Conservation (phyloP, 2,797 vertebrate genomes). For the Triplophysa yarkandensis region DNA sequence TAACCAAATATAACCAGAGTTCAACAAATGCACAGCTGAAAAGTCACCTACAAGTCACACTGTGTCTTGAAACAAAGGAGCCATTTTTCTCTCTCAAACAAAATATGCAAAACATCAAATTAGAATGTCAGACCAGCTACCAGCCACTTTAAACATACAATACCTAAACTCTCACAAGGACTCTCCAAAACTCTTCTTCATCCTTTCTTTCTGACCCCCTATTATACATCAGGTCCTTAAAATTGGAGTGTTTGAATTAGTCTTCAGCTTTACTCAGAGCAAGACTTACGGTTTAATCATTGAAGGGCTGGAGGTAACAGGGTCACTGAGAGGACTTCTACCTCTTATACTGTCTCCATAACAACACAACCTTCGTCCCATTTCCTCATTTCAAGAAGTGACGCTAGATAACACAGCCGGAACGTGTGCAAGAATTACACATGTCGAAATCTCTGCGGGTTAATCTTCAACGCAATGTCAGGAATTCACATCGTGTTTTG, state of each 20-base stretch:
- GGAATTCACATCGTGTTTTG: conserved; percentile 12
- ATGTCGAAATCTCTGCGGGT: conserved; percentile 29
- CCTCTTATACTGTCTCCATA: conserved; percentile 25
- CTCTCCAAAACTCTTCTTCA: neutral
- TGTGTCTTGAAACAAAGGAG: conserved; percentile 17
- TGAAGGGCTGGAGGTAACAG: conserved; percentile 30
- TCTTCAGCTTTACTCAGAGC: neutral
- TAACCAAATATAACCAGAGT: no score
- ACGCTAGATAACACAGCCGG: conserved; percentile 8
- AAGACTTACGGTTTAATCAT: conserved; percentile 49
- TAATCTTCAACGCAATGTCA: conserved; percentile 27
- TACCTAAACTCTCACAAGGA: neutral
- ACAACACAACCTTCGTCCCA: conserved; percentile 44
- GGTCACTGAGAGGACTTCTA: conserved; percentile 16
- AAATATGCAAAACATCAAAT: conserved; percentile 46
- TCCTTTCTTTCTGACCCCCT: no score
- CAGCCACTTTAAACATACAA: neutral
- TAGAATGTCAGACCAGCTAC: conserved; percentile 15
- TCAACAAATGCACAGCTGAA: conserved; percentile 19
- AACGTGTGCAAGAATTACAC: neutral
- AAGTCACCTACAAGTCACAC: conserved; percentile 5
- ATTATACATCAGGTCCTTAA: no score
- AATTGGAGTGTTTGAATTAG: no score
- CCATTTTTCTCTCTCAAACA: conserved; percentile 33
- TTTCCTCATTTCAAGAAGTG: conserved; percentile 27